Evolutionary conservation across 2,113 vertebrate genomes (phyloP).

Genomic region (Chloroceryle aenea): DNA sequence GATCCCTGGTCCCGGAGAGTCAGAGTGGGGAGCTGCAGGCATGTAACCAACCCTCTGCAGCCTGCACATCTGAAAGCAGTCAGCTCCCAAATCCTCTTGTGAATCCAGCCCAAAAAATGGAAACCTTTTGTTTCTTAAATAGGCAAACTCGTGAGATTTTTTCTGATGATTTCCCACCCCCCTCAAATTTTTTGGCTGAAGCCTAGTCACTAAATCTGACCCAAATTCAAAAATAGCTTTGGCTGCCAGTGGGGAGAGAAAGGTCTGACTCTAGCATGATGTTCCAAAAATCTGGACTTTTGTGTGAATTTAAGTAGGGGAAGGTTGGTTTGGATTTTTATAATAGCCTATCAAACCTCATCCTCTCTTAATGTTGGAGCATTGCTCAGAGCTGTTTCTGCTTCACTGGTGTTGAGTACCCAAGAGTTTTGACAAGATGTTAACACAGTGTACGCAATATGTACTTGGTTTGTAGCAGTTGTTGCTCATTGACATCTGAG

Average conservation of each 20-base stretch:
- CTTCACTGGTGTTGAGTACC: background rate
- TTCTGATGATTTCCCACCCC: background rate
- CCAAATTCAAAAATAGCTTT: conserved; percentile 45
- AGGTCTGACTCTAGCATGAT: background rate
- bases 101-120: background rate
- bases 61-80: background rate
- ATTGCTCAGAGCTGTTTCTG: conserved; percentile 16
- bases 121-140: conserved; percentile 54
- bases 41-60: background rate
- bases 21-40: background rate
- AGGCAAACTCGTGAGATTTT: background rate
- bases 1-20: fast-evolving
- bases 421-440: conserved; percentile 9
- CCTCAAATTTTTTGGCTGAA: conserved; percentile 5
- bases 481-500: background rate
- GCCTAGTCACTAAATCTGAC: conserved; percentile 21
- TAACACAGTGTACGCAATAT: background rate
- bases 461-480: background rate
- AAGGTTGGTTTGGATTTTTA: background rate
- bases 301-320: conserved; percentile 2
- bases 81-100: conserved; percentile 28
- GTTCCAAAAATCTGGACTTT: conserved; percentile 43
- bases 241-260: conserved; percentile 8
- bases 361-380: background rate
- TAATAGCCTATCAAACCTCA: conserved; percentile 18